Evolutionary conservation across 2,888 invertebrate species (phyloP).

Genomic region (Cartodere bifasciata): DNA sequence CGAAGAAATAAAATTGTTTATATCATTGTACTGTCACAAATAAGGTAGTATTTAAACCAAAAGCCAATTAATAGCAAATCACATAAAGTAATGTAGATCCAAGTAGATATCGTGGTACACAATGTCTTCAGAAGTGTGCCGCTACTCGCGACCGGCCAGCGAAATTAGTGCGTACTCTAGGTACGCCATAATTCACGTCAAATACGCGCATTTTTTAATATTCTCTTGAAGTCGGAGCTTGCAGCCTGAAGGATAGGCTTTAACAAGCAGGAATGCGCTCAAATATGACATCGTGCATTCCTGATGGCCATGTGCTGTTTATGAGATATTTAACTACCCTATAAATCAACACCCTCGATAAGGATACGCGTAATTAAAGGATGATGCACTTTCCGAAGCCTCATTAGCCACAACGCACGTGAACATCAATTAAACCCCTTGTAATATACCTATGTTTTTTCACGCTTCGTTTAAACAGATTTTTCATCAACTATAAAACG

Average conservation of each 20-base stretch:
- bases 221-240: too few relatives aligned
- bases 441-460: too few relatives aligned
- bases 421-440: too few relatives aligned
- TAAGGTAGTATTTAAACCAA: conserved; percentile 18
- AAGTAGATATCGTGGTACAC: conserved; percentile 11
- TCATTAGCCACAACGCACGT: too few relatives aligned
- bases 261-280: conserved; percentile 29
- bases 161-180: too few relatives aligned
- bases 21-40: conserved; percentile 27
- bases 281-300: conserved; percentile 36
- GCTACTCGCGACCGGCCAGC: too few relatives aligned
- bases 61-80: conserved; percentile 29
- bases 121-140: too few relatives aligned
- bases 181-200: too few relatives aligned
- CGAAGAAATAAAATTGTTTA: conserved; percentile 25
- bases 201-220: too few relatives aligned
- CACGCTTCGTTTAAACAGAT: too few relatives aligned
- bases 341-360: conserved; percentile 40
- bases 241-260: conserved; percentile 10
- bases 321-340: conserved; percentile 41
- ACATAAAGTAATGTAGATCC: conserved; percentile 28
- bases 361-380: conserved; percentile 35
- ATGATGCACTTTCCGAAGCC: too few relatives aligned
- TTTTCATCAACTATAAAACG: too few relatives aligned
- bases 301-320: conserved; percentile 38